These are phyloP conservation scores for Phoeniculus purpureus DNA, from an alignment of 2,797 vertebrate species.

Conservation along the genomic window DNA sequence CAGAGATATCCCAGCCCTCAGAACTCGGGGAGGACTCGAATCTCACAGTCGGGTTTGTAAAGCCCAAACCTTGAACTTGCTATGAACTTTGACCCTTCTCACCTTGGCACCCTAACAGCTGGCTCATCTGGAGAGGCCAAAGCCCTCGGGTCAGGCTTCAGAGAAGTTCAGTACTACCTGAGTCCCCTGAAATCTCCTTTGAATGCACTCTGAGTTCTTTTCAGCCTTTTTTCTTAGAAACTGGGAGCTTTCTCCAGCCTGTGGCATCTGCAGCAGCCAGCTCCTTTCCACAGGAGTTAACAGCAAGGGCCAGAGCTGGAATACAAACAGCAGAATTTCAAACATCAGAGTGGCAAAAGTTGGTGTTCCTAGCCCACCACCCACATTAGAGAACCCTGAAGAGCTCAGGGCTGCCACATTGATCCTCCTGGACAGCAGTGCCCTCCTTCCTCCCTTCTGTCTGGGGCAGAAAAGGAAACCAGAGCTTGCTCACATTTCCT, in stretches of 20 bases:
- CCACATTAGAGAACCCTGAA: not conserved
- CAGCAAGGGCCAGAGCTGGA: not conserved
- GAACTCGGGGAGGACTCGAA: not conserved
- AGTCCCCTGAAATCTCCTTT: not conserved
- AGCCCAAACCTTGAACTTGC: not conserved
- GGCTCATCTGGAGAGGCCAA: not conserved
- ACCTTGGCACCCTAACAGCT: accelerated
- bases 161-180: not conserved
- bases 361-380: not conserved
- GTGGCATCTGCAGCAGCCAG: accelerated
- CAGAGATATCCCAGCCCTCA: not conserved
- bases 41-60: not conserved
- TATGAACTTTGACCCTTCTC: not conserved
- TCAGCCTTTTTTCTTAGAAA: not conserved
- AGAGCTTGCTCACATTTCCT: not conserved
- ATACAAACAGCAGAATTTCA: not conserved
- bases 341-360: not conserved
- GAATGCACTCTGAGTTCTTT: not conserved
- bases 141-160: not conserved
- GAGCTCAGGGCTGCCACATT: accelerated
- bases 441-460: not conserved
- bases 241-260: not conserved
- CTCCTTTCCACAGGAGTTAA: not conserved
- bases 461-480: not conserved
- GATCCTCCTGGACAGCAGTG: not conserved